Evolutionary conservation across 2,797 vertebrate genomes (phyloP), one percentile per base, ranked within the genome.

Genomic region (Dicrostonyx torquatus): DNA sequence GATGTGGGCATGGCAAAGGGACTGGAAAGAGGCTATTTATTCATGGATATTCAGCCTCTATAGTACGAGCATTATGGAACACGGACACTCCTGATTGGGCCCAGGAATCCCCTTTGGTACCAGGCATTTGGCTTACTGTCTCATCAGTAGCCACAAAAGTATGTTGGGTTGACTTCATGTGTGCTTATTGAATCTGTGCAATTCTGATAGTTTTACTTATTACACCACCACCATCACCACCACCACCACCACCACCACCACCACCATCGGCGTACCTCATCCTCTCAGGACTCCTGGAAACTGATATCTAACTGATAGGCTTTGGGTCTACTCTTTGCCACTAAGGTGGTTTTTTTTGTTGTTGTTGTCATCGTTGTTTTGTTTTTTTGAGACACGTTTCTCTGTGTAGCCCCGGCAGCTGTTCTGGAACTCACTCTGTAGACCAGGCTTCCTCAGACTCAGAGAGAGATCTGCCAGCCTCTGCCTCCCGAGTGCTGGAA

Each of bases 121-220:
- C 4, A 14, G 37, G 11, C 12, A 66, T 82, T 50, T 40, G 6
- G 14, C 45, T 95, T 53, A 86, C 18, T 86, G 4, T 83, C 43
- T 87, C 62, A 84, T 8, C 13, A 64, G 58, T 70, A 90, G 75
- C 43, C 64, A 82, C 22, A 40, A 83, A 55, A 11, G n/a, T 62
- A 34, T 62, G 50, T 55, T n/a, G 20, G 20, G 29, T 78, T 22
- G n/a, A 40, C 40, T 75, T 89, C 22, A 14, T 55, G 58, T 58
- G 8, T 0, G 11, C 60, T 75, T 62, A 37, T 13, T 89, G 66
- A 93, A 76, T 50, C 68, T 70, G 37, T 58, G 18, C 40, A 20
- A 82, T 92, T 89, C 2, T 68, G 66, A 77, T 72, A 48, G 26
- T 72, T 48, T 76, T 89, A 43, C 90, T 70, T 89, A 80, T 90